Conservation (phyloP, 1,140 invertebrate genomes). For the Drosophila burlai region DNA sequence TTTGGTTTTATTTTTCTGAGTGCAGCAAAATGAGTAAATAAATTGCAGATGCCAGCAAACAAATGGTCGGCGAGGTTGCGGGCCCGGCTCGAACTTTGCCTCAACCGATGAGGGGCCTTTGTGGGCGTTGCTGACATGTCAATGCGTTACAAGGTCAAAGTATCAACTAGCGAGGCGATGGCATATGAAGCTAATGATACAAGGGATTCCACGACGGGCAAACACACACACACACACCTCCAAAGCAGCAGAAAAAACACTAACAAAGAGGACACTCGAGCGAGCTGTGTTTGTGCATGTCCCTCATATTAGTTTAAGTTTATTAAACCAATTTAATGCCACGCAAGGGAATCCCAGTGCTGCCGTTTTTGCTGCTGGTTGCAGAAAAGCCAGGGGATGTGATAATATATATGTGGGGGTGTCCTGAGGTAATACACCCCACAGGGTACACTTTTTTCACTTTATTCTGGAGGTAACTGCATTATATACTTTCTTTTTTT, state of each 20-base stretch:
- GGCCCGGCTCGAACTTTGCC: conserved; percentile 34
- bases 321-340: conserved; percentile 76
- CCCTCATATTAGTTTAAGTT: conserved; percentile 64
- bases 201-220: conserved; percentile 38
- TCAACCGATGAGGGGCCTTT: conserved; percentile 23
- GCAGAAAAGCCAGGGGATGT: conserved; percentile 10
- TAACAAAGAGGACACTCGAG: conserved; percentile 42
- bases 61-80: conserved; percentile 38
- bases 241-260: neutral
- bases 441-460: neutral
- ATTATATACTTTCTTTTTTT: conserved; percentile 9
- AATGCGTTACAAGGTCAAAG: conserved; percentile 72
- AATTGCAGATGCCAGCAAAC: conserved; percentile 73
- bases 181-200: conserved; percentile 75
- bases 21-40: conserved; percentile 56
- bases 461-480: conserved; percentile 24
- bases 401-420: neutral
- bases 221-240: conserved; percentile 23
- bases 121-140: conserved; percentile 37
- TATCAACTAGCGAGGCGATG: conserved; percentile 66
- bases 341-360: conserved; percentile 43
- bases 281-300: conserved; percentile 38
- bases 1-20: neutral
- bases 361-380: conserved; percentile 27
- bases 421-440: conserved; percentile 5